Evolutionary conservation across 2,888 invertebrate species (phyloP).

Genomic region (Drosophila borborema): DNA sequence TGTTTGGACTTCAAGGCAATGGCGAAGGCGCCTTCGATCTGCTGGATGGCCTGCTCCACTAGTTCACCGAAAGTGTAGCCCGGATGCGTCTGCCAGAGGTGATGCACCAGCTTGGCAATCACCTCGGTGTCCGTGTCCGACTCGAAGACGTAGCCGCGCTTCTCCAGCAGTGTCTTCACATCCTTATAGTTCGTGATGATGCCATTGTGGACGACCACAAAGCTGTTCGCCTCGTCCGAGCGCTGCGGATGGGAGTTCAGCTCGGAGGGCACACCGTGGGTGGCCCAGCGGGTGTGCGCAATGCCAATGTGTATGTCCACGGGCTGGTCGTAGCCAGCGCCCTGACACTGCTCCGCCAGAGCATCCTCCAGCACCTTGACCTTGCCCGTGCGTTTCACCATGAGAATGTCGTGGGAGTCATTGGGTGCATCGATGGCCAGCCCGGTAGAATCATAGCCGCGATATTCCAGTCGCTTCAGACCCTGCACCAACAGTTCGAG

Average conservation of each 20-base stretch:
- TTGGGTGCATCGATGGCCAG: slow-evolving; percentile 92
- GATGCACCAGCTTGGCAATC: slow-evolving; percentile 97
- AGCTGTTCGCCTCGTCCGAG: slow-evolving; percentile 92
- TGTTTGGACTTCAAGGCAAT: slow-evolving; percentile 97
- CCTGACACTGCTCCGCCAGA: slow-evolving; percentile 88
- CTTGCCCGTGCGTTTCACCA: slow-evolving; percentile 95
- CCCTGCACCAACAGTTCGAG: slow-evolving; percentile 96
- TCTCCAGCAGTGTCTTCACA: slow-evolving; percentile 95
- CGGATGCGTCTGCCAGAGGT: slow-evolving; percentile 95
- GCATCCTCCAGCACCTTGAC: slow-evolving; percentile 95
- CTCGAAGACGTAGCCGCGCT: slow-evolving; percentile 96
- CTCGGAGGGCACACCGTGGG: slow-evolving; percentile 97
- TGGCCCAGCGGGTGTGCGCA: slow-evolving; percentile 99
- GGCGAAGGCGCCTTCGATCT: slow-evolving; percentile 99
- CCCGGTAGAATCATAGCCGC: slow-evolving; percentile 99
- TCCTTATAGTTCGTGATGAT: slow-evolving; percentile 98
- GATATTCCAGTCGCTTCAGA: slow-evolving; percentile 97
- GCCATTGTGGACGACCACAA: slow-evolving; percentile 96
- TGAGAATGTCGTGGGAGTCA: slow-evolving; percentile 89
- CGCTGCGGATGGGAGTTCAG: slow-evolving; percentile 98
- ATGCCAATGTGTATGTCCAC: slow-evolving; percentile 97
- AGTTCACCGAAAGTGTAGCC: slow-evolving; percentile 96
- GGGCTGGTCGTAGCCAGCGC: slow-evolving; percentile 87
- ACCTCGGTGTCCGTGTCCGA: slow-evolving; percentile 99
- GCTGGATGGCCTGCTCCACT: slow-evolving; percentile 97